Conservation (phyloP, 1,140 invertebrate genomes). For the Zaprionus ornatus region DNA sequence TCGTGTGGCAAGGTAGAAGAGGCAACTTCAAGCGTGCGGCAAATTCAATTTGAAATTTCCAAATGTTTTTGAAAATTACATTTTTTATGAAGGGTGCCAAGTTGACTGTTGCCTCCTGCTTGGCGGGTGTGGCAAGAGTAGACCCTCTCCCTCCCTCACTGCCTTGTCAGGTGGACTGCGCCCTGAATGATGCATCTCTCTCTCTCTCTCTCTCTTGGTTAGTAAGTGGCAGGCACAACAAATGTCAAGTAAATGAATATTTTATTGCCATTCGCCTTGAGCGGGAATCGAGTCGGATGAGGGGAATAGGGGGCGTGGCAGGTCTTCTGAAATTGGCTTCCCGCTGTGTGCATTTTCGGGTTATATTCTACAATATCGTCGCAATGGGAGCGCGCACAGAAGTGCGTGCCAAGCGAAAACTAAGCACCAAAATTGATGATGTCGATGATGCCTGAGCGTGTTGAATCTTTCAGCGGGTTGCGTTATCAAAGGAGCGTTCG, state of each 20-base stretch:
- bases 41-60: conserved; percentile 81
- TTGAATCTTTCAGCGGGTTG: conserved; percentile 24
- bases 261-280: conserved; percentile 64
- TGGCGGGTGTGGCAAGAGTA: background rate
- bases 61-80: conserved; percentile 79
- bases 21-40: conserved; percentile 76
- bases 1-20: background rate
- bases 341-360: conserved; percentile 56
- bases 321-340: conserved; percentile 63
- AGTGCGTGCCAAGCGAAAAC: conserved; percentile 30
- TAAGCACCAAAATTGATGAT: conserved; percentile 24
- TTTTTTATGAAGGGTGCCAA: conserved; percentile 78
- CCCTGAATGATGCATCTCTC: conserved; percentile 64
- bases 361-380: conserved; percentile 26
- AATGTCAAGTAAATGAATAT: conserved; percentile 72
- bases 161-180: background rate
- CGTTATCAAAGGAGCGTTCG: background rate
- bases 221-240: conserved; percentile 22
- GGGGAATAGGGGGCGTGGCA: conserved; percentile 10
- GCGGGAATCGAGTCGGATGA: conserved; percentile 4
- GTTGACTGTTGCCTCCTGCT: conserved; percentile 16
- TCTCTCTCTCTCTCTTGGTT: background rate
- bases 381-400: conserved; percentile 24
- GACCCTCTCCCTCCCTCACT: background rate
- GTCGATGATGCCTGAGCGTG: conserved; percentile 34